phyloP scores from a whole-genome alignment of 2,113 vertebrate species.

The Aepyceros melampus region DNA sequence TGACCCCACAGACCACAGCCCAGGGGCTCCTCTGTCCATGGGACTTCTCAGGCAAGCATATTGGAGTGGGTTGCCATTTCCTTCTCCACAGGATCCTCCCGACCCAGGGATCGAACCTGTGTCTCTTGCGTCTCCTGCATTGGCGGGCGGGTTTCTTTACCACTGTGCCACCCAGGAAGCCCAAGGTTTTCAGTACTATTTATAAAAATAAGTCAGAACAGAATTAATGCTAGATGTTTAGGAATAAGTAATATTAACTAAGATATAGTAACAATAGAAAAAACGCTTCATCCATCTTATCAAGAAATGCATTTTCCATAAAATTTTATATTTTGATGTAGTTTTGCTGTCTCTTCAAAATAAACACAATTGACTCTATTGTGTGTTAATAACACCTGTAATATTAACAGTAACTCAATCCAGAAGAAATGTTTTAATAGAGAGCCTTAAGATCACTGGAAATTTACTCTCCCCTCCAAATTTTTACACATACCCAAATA shows the following conservation, averaged over 20 bases:
- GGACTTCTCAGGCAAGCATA: neutral
- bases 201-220: slow-evolving; percentile 14
- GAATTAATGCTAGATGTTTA: neutral
- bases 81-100: neutral
- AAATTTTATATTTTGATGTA: neutral
- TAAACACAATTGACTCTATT: neutral
- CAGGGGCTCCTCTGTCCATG: neutral
- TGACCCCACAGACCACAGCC: neutral
- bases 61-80: neutral
- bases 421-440: neutral
- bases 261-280: neutral
- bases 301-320: neutral
- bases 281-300: neutral
- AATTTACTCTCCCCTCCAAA: neutral
- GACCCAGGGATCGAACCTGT: neutral
- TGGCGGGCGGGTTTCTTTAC: neutral
- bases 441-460: neutral
- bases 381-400: neutral
- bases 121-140: neutral
- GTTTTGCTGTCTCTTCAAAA: neutral
- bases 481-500: neutral
- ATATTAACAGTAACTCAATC: neutral
- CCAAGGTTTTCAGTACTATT: neutral
- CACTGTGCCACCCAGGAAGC: neutral
- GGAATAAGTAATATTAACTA: neutral